Evolutionary conservation across 2,888 invertebrate species (phyloP).

Genomic region (Perizoma flavofasciatum): DNA sequence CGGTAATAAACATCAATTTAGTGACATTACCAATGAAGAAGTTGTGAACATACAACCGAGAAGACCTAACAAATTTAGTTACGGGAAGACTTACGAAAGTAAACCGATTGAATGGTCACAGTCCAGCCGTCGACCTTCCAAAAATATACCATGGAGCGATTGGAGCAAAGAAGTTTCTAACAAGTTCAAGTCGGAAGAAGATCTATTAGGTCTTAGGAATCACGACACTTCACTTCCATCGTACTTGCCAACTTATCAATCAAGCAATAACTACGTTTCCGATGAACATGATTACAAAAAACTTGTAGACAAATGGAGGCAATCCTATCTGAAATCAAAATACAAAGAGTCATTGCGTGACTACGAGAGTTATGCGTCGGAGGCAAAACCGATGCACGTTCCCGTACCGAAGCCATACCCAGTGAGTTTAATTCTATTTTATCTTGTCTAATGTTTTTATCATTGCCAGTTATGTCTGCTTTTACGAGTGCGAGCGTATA

Average conservation of each 20-base stretch:
- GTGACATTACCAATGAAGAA: slow-evolving; percentile 57
- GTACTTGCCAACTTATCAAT: slow-evolving; percentile 63
- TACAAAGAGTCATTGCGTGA: slow-evolving; percentile 64
- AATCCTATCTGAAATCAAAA: slow-evolving; percentile 72
- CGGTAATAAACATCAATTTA: slow-evolving; percentile 52
- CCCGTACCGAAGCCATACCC: slow-evolving; percentile 74
- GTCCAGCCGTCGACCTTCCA: slow-evolving; percentile 54
- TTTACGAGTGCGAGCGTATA: slow-evolving; percentile 45
- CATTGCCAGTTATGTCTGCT: slow-evolving; percentile 28
- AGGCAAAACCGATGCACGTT: slow-evolving; percentile 66
- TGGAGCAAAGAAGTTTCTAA: slow-evolving; percentile 59
- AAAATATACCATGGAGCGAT: slow-evolving; percentile 57
- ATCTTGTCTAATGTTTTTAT: slow-evolving; percentile 32
- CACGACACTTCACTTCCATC: slow-evolving; percentile 71
- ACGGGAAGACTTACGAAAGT: slow-evolving; percentile 53
- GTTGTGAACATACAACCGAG: slow-evolving; percentile 69
- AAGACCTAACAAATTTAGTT: slow-evolving; percentile 54
- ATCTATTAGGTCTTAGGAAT: slow-evolving; percentile 71
- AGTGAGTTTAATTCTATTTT: slow-evolving; percentile 57
- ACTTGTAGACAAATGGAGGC: slow-evolving; percentile 72
- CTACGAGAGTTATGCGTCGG: slow-evolving; percentile 68
- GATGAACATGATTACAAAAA: slow-evolving; percentile 70
- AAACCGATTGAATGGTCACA: slow-evolving; percentile 58
- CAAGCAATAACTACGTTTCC: slow-evolving; percentile 47
- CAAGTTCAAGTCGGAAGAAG: slow-evolving; percentile 73